Conservation (phyloP, 2,113 vertebrate species). For the Carettochelys insculpta region DNA sequence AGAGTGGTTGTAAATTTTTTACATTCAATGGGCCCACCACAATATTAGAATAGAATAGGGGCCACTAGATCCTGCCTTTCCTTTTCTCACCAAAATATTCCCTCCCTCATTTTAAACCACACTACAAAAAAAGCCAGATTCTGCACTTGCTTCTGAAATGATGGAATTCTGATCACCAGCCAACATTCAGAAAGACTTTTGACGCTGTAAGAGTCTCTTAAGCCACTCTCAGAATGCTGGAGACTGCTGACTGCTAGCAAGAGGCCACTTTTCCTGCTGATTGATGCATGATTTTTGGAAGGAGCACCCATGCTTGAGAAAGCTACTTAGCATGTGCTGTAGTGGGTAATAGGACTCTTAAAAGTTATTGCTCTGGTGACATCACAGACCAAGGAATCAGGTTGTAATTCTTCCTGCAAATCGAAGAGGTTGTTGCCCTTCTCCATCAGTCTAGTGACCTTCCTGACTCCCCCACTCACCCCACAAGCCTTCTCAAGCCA, state of each 20-base stretch:
- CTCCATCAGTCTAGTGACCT: not conserved
- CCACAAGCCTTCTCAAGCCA: not conserved
- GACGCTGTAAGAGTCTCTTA: not conserved
- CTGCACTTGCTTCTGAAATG: not conserved
- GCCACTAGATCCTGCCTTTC: not conserved
- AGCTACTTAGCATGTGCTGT: not conserved
- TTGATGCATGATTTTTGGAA: not conserved
- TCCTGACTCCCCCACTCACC: not conserved
- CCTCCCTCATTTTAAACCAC: too few species aligned
- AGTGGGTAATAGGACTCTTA: accelerated
- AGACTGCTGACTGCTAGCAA: not conserved
- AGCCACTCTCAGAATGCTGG: not conserved
- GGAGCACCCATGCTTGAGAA: not conserved
- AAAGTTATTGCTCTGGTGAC: not conserved
- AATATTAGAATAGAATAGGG: not conserved
- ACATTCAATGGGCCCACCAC: not conserved
- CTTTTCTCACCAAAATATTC: not conserved
- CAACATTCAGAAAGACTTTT: not conserved
- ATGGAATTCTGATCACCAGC: not conserved
- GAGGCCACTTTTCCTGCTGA: not conserved
- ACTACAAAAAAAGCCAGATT: not conserved
- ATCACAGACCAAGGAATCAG: not conserved
- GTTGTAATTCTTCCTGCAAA: not conserved
- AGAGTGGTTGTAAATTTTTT: not conserved
- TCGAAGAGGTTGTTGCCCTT: not conserved